phyloP scores from a whole-genome alignment of 2,113 vertebrate species.

The Argyrosomus japonicus region DNA sequence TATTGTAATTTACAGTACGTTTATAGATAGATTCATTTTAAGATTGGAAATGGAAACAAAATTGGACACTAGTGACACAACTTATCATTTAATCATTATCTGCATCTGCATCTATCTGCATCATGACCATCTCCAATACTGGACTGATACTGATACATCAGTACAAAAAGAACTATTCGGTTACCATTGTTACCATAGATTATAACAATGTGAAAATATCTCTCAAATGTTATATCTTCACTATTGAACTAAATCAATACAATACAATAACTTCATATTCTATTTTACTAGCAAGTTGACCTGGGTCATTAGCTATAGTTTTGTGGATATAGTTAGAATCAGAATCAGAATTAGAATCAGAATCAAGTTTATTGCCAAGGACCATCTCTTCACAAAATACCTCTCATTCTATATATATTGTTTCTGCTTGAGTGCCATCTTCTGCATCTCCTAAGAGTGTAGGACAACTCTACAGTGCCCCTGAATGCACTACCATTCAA shows the following conservation, averaged over 20 bases:
- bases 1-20: neutral
- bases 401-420: neutral
- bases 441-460: neutral
- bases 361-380: no score
- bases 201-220: neutral
- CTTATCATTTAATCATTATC: neutral
- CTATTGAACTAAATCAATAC: neutral
- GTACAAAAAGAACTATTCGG: no score
- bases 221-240: neutral
- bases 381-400: no score
- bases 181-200: neutral
- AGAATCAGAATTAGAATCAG: no score
- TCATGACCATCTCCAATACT: neutral
- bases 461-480: neutral
- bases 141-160: no score
- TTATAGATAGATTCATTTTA: neutral
- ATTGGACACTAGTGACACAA: neutral
- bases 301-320: neutral
- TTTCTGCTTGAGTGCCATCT: neutral
- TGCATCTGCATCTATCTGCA: neutral
- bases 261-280: neutral
- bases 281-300: neutral
- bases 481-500: no score
- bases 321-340: no score
- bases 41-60: neutral